phyloP scores from a whole-genome alignment of 2,113 vertebrate genomes.

The Apeltes quadracus region DNA sequence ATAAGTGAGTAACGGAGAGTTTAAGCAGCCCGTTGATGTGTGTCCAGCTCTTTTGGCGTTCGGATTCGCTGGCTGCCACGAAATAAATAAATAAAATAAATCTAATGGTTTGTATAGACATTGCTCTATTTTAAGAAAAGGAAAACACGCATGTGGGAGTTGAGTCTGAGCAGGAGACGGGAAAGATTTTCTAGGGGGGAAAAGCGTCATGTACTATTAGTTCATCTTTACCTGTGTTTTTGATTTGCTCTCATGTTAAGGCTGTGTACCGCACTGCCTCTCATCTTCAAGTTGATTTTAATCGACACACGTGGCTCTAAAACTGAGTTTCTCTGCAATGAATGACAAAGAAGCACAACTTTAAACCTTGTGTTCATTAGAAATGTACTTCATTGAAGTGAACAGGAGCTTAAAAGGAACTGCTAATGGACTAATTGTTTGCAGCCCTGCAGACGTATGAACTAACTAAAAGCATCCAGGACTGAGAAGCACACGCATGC shows the following conservation, averaged over 20 bases:
- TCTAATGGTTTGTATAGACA: not conserved
- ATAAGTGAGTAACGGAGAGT: slow-evolving; percentile 85
- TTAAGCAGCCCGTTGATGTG: not conserved
- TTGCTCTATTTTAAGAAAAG: not conserved
- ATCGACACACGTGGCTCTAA: too few relatives aligned
- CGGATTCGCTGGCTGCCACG: not conserved
- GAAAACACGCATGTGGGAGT: not conserved
- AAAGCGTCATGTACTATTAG: not conserved
- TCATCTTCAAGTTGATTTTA: not conserved
- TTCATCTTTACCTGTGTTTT: not conserved
- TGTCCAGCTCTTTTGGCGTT: not conserved
- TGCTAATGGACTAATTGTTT: not conserved
- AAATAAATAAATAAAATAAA: not conserved
- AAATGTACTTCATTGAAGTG: too few relatives aligned
- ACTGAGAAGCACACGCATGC: not conserved
- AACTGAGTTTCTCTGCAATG: too few relatives aligned
- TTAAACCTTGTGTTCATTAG: too few relatives aligned
- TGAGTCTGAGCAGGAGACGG: not conserved
- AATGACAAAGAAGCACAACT: too few relatives aligned
- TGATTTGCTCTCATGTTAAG: not conserved
- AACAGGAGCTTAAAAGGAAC: not conserved
- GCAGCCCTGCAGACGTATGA: not conserved
- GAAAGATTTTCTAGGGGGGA: not conserved
- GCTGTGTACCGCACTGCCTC: not conserved
- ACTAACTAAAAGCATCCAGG: not conserved